A percentile compares a stretch with the other conserved stretches of the same genome.
phyloP scores from a whole-genome alignment of 2,888 invertebrate species.

The Flexamia atlantica region DNA sequence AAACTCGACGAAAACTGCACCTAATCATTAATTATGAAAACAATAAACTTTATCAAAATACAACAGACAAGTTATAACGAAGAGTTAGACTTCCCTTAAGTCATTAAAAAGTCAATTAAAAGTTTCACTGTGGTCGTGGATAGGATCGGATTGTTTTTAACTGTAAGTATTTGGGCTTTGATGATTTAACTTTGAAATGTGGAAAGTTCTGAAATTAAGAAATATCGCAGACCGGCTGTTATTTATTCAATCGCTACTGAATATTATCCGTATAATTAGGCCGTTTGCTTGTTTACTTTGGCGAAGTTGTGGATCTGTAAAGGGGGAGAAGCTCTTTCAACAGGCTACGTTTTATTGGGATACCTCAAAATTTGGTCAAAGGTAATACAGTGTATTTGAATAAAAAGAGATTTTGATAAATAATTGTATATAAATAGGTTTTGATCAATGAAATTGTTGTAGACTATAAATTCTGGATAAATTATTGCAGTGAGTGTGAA shows the following conservation, averaged over 20 bases:
- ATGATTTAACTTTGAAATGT: slow-evolving; percentile 58
- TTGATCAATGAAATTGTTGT: no score
- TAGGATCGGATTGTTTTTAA: slow-evolving; percentile 56
- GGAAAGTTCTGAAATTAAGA: slow-evolving; percentile 46
- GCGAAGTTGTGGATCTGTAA: neutral
- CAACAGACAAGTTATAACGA: slow-evolving; percentile 60
- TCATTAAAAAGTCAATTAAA: slow-evolving; percentile 64
- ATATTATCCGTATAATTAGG: slow-evolving; percentile 42
- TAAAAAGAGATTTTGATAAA: no score
- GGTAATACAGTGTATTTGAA: no score
- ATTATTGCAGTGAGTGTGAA: no score
- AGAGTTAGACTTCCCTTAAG: slow-evolving; percentile 61
- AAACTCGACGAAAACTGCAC: slow-evolving; percentile 46
- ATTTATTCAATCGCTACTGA: slow-evolving; percentile 44
- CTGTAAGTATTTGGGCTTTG: slow-evolving; percentile 60
- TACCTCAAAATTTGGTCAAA: no score
- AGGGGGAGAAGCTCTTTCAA: neutral
- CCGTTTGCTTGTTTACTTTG: slow-evolving; percentile 15
- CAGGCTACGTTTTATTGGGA: no score
- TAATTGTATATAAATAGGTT: no score
- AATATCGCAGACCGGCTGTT: slow-evolving; percentile 45
- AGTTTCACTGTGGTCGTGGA: slow-evolving; percentile 55
- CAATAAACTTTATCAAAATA: slow-evolving; percentile 63
- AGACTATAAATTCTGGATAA: no score
- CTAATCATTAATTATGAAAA: slow-evolving; percentile 58